A percentile compares a stretch with the other conserved stretches of the same genome.
Evolutionary conservation across 2,113 vertebrate species (phyloP).

Genomic region (Stigmatopora argus): DNA sequence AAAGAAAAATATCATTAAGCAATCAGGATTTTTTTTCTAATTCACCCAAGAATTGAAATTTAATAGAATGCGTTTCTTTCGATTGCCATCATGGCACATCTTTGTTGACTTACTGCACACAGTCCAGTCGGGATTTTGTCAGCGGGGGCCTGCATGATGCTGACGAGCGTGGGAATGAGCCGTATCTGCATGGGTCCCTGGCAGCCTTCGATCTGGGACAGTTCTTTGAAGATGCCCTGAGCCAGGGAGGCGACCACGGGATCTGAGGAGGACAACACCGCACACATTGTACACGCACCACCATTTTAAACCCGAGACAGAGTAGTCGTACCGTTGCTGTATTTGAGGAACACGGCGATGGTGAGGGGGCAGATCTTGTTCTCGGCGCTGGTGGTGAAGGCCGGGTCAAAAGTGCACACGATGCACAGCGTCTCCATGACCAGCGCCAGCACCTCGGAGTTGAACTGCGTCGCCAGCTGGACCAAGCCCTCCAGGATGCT

Average conservation of each 20-base stretch:
- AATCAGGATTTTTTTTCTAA: neutral
- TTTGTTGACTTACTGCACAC: constrained; percentile 81
- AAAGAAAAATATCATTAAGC: neutral
- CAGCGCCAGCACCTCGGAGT: constrained; percentile 91
- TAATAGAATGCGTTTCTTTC: neutral
- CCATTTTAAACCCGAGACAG: neutral
- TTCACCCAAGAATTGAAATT: neutral
- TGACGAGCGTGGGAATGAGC: constrained; percentile 93
- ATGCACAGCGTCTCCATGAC: constrained; percentile 98
- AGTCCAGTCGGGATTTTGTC: constrained; percentile 96
- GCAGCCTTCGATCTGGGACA: constrained; percentile 93
- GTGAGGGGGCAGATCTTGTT: constrained; percentile 97
- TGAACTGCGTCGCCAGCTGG: constrained; percentile 93
- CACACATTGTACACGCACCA: neutral
- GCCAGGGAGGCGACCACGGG: constrained; percentile 94
- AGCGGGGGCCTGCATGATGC: constrained; percentile 96
- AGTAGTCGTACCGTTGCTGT: constrained; percentile 83
- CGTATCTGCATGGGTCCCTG: constrained; percentile 96
- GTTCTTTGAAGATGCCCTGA: constrained; percentile 97
- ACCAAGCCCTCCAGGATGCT: constrained; percentile 90
- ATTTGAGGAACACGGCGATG: constrained; percentile 95
- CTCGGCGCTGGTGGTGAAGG: constrained; percentile 88
- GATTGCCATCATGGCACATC: neutral
- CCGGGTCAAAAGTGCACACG: constrained; percentile 89
- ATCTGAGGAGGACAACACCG: constrained; percentile 68